These are phyloP conservation scores for Diarsia mendica DNA, from an alignment of 2,888 invertebrate genomes.

Conservation along the genomic window DNA sequence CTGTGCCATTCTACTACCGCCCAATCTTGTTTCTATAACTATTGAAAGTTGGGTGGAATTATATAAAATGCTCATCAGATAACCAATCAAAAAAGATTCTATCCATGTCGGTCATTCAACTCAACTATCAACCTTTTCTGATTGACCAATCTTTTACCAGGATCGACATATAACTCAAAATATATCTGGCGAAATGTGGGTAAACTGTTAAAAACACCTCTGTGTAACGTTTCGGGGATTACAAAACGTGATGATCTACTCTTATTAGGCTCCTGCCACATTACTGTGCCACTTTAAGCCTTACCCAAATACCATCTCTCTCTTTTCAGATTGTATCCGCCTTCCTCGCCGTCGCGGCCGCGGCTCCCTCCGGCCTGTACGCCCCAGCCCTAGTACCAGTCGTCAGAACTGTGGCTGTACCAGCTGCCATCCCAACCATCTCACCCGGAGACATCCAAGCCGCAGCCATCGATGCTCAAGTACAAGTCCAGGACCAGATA, in stretches of 20 bases:
- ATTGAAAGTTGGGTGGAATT: background rate
- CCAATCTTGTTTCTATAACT: background rate
- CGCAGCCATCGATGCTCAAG: slow-evolving; percentile 81
- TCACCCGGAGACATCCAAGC: slow-evolving; percentile 84
- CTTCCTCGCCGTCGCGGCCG: slow-evolving; percentile 79
- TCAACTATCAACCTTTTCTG: background rate
- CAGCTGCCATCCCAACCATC: slow-evolving; percentile 74
- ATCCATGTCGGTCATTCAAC: too few relatives aligned
- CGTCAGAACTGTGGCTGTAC: slow-evolving; percentile 61
- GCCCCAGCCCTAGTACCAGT: slow-evolving; percentile 59
- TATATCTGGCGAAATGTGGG: background rate
- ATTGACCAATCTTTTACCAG: background rate
- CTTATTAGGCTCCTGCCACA: too few relatives aligned
- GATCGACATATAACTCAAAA: background rate
- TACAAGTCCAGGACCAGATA: slow-evolving; percentile 74
- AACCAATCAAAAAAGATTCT: background rate
- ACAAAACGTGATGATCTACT: background rate
- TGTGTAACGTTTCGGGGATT: background rate
- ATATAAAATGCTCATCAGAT: background rate
- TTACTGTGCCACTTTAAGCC: too few relatives aligned
- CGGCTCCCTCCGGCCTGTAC: slow-evolving; percentile 77
- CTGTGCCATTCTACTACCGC: too few relatives aligned
- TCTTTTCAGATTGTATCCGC: slow-evolving; percentile 79
- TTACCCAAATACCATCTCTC: background rate
- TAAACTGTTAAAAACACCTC: background rate